A percentile compares a stretch with the other conserved stretches of the same genome.
These are phyloP conservation scores for Perognathus longimembris DNA, from an alignment of 2,113 vertebrate genomes.

Conservation along the genomic window DNA sequence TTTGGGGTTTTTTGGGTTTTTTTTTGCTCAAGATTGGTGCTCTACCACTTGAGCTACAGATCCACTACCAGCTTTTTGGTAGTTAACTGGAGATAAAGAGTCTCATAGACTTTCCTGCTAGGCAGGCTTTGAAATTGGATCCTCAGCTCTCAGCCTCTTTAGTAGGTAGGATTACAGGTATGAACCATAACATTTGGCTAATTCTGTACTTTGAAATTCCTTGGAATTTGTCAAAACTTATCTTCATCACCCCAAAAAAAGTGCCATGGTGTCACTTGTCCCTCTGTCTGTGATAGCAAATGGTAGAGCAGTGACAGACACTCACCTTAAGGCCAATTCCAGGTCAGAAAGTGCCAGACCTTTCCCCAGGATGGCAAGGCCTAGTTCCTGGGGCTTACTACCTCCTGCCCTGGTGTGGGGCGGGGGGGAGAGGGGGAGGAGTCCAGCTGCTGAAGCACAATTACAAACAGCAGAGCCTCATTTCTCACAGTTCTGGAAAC, in stretches of 20 bases:
- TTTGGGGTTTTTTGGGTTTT: too few relatives aligned
- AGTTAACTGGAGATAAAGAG: too few relatives aligned
- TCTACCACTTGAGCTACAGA: too few relatives aligned
- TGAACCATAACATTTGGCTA: too few relatives aligned
- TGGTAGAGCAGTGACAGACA: not conserved
- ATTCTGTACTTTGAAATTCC: constrained; percentile 64
- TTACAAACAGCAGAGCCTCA: not conserved
- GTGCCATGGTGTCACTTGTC: constrained; percentile 54
- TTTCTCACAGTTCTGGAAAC: not conserved
- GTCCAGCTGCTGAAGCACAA: not conserved
- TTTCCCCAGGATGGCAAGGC: constrained; percentile 11
- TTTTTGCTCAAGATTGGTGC: too few relatives aligned
- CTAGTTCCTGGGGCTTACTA: not conserved
- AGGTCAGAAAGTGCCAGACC: constrained; percentile 70
- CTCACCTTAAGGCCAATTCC: constrained; percentile 68
- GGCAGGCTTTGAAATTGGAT: too few relatives aligned
- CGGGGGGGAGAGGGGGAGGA: not conserved
- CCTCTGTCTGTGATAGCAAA: constrained; percentile 63
- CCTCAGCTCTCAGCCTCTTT: too few relatives aligned
- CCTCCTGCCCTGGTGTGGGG: not conserved
- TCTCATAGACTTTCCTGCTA: too few relatives aligned
- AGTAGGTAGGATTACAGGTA: too few relatives aligned
- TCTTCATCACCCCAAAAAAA: constrained; percentile 65
- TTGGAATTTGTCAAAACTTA: constrained; percentile 73
- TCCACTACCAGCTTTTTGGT: too few relatives aligned